A percentile compares a stretch with the other conserved stretches of the same genome.
These are phyloP conservation scores for Nothobranchius kuhntae DNA, from an alignment of 2,113 vertebrate genomes.

Conservation along the genomic window DNA sequence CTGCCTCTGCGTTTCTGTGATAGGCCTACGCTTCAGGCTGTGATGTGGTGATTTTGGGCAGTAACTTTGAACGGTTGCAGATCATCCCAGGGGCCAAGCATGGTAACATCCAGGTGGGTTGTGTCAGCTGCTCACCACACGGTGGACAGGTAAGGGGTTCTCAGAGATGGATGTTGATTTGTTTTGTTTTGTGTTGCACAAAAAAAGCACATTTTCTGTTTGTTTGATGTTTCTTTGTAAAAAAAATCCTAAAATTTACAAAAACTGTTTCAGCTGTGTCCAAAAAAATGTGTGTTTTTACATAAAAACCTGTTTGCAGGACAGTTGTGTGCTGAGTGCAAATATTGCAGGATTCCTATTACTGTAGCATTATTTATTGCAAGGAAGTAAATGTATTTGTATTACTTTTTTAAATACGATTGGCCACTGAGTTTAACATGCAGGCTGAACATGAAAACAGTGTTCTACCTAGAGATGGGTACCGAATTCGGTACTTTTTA, in stretches of 20 bases:
- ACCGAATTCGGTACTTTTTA: too few species aligned
- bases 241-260: too few species aligned
- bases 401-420: neutral
- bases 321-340: neutral
- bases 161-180: too few species aligned
- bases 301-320: too few species aligned
- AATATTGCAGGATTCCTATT: neutral
- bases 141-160: conserved; percentile 88
- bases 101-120: conserved; percentile 97
- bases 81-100: conserved; percentile 97
- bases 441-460: too few species aligned
- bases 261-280: too few species aligned
- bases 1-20: conserved; percentile 27
- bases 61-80: conserved; percentile 96
- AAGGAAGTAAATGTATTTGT: neutral
- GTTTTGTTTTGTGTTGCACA: too few species aligned
- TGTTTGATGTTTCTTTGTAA: too few species aligned
- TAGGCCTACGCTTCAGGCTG: conserved; percentile 98
- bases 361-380: neutral
- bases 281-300: too few species aligned
- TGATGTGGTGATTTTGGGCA: conserved; percentile 95
- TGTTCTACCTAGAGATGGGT: too few species aligned
- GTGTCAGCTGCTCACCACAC: conserved; percentile 93
- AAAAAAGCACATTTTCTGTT: too few species aligned
- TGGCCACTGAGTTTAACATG: too few species aligned